These are phyloP conservation scores for Lasioglossum villosulum DNA, from an alignment of 2,888 invertebrate genomes.

Conservation along the genomic window DNA sequence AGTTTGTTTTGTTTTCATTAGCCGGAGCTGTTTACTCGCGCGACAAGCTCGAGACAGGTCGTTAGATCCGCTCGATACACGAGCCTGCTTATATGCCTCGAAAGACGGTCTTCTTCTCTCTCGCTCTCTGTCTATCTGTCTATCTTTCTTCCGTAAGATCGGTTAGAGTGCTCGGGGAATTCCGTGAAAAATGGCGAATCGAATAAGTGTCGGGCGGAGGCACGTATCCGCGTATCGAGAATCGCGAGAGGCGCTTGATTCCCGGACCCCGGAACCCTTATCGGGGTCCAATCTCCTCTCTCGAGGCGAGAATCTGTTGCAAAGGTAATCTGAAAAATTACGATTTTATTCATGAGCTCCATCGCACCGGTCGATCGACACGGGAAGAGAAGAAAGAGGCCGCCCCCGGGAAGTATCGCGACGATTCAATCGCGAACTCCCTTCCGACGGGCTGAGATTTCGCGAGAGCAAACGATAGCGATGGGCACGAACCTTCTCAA, in stretches of 20 bases:
- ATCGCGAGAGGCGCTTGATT: constrained; percentile 21
- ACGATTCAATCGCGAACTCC: constrained; percentile 73
- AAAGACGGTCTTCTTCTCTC: background rate
- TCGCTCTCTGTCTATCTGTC: background rate
- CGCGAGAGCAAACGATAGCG: constrained; percentile 25
- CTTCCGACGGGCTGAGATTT: constrained; percentile 57
- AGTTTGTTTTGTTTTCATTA: constrained; percentile 74
- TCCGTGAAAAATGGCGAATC: constrained; percentile 55
- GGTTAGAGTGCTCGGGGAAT: constrained; percentile 14
- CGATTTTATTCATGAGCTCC: constrained; percentile 82
- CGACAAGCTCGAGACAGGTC: constrained; percentile 67
- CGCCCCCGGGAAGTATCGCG: constrained; percentile 9
- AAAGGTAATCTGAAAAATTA: constrained; percentile 80
- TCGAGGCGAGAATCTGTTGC: constrained; percentile 66
- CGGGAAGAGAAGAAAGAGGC: constrained; percentile 23
- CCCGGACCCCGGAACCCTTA: constrained; percentile 44
- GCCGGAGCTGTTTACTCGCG: constrained; percentile 71
- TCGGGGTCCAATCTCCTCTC: constrained; percentile 66
- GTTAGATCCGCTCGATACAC: constrained; percentile 63
- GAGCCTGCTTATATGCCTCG: constrained; percentile 41
- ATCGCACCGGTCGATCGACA: constrained; percentile 73
- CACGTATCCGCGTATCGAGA: constrained; percentile 11
- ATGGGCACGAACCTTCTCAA: constrained; percentile 39
- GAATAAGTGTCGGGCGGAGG: constrained; percentile 18
- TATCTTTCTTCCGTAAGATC: background rate